phyloP scores from a whole-genome alignment of 2,888 invertebrate genomes.

The Eledona agricola region DNA sequence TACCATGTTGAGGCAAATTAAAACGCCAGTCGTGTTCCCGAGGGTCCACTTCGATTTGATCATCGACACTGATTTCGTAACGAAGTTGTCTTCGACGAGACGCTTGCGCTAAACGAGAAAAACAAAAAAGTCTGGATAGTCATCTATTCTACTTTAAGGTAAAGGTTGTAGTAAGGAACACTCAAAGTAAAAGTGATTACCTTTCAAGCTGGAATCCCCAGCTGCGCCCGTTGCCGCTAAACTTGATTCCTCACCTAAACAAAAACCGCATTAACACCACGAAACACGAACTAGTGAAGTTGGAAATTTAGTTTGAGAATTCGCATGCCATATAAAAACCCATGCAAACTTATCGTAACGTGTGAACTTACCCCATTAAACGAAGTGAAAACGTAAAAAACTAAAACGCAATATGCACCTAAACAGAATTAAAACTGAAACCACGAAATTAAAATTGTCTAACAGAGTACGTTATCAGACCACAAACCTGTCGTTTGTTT shows the following conservation, averaged over 20 bases:
- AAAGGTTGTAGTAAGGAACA: slow-evolving; percentile 9
- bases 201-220: slow-evolving; percentile 11
- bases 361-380: slow-evolving; percentile 27
- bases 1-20: slow-evolving; percentile 63
- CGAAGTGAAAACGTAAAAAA: slow-evolving; percentile 30
- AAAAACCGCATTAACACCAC: slow-evolving; percentile 3
- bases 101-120: slow-evolving; percentile 56
- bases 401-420: slow-evolving; percentile 29
- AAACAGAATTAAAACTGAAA: slow-evolving; percentile 30
- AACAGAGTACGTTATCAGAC: slow-evolving; percentile 24
- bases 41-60: slow-evolving; percentile 65
- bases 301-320: too few species aligned
- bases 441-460: slow-evolving; percentile 18
- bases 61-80: slow-evolving; percentile 66
- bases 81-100: slow-evolving; percentile 62
- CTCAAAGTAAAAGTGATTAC: slow-evolving; percentile 1
- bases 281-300: too few species aligned
- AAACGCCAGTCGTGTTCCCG: slow-evolving; percentile 67
- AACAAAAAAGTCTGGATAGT: slow-evolving; percentile 28
- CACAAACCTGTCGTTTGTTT: slow-evolving; percentile 52
- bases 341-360: slow-evolving; percentile 31
- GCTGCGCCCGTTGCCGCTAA: slow-evolving; percentile 12
- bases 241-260: slow-evolving; percentile 25
- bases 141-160: slow-evolving; percentile 15
- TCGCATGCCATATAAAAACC: slow-evolving; percentile 24